phyloP scores from a whole-genome alignment of 2,797 vertebrate genomes.

The Streptopelia turtur region DNA sequence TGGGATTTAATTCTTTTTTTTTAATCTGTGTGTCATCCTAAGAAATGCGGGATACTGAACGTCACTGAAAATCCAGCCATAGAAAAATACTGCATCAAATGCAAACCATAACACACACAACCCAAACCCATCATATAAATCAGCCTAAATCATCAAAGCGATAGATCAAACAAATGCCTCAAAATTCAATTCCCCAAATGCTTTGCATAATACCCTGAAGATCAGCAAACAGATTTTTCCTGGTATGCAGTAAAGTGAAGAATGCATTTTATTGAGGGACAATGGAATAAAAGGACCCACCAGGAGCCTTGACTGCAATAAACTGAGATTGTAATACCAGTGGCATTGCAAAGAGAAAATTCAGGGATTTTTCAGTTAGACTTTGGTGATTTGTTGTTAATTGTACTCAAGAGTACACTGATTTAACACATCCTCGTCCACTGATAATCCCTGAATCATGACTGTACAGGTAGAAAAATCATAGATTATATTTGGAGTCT shows the following conservation, averaged over 20 bases:
- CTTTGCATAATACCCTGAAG: constrained; percentile 71
- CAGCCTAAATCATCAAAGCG: constrained; percentile 72
- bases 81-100: constrained; percentile 47
- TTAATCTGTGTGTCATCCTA: neutral
- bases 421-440: neutral
- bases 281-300: constrained; percentile 10
- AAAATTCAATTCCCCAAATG: constrained; percentile 65
- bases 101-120: constrained; percentile 44
- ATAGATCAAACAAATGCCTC: constrained; percentile 72
- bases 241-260: constrained; percentile 58
- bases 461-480: neutral
- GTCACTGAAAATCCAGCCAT: constrained; percentile 4
- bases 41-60: constrained; percentile 23
- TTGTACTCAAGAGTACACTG: neutral
- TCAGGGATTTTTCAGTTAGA: neutral
- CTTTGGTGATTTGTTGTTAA: neutral
- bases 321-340: neutral
- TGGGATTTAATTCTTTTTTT: neutral
- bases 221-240: constrained; percentile 70
- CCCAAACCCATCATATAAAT: constrained; percentile 67
- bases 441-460: neutral
- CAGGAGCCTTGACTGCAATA: neutral
- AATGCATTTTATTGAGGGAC: constrained; percentile 51
- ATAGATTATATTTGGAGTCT: neutral
- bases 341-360: neutral